Evolutionary conservation across 2,888 invertebrate species (phyloP).

Genomic region (Volucella inanis): DNA sequence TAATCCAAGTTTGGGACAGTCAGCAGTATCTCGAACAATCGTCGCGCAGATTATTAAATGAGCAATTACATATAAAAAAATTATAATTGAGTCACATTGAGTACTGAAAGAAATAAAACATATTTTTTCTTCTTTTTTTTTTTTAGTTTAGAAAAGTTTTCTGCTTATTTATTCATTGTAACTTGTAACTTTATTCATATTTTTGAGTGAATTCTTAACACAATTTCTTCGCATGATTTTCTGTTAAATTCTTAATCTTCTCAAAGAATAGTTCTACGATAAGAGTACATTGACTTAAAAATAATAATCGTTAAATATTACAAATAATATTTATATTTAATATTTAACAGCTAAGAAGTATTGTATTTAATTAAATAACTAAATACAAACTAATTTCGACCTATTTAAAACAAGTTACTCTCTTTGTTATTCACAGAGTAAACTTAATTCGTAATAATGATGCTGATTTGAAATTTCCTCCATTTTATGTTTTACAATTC

Average conservation of each 20-base stretch:
- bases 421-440: slow-evolving; percentile 1
- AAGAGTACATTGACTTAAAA: slow-evolving; percentile 39
- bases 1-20: too few species aligned
- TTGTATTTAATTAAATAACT: slow-evolving; percentile 17
- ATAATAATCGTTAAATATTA: slow-evolving; percentile 39
- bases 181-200: slow-evolving; percentile 46
- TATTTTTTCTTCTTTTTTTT: slow-evolving; percentile 7
- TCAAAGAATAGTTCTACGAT: slow-evolving; percentile 44
- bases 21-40: too few species aligned
- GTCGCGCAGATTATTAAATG: too few species aligned
- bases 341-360: slow-evolving; percentile 40
- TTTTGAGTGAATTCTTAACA: slow-evolving; percentile 38
- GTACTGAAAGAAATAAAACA: slow-evolving; percentile 4
- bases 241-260: slow-evolving; percentile 35
- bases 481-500: background rate
- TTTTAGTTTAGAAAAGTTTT: slow-evolving; percentile 30
- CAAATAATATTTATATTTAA: slow-evolving; percentile 14
- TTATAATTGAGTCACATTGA: too few species aligned
- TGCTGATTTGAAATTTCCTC: slow-evolving; percentile 3
- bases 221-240: slow-evolving; percentile 5
- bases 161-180: slow-evolving; percentile 17
- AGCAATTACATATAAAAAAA: too few species aligned
- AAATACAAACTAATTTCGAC: slow-evolving; percentile 47
- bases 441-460: slow-evolving; percentile 11
- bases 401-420: background rate